Percentiles rank a stretch among this genome's conserved stretches.
phyloP scores from a whole-genome alignment of 2,797 vertebrate genomes.

The Halcyon leucocephala region DNA sequence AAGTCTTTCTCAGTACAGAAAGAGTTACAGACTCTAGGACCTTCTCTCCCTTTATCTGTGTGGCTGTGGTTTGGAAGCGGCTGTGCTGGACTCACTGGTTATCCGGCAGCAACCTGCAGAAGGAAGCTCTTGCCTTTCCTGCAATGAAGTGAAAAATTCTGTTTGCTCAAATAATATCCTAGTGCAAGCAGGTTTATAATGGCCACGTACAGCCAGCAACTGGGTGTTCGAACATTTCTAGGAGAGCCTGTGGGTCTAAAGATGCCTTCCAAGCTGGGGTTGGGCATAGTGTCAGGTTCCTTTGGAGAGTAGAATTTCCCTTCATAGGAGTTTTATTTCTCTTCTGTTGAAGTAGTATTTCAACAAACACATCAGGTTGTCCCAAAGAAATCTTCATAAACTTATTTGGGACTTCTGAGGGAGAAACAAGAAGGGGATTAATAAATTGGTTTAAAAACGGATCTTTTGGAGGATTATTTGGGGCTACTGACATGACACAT shows the following conservation, averaged over 20 bases:
- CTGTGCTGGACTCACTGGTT: neutral
- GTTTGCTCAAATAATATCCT: neutral
- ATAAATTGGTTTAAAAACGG: neutral
- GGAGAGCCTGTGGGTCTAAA: neutral
- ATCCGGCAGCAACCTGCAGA: neutral
- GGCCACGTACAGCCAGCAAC: neutral
- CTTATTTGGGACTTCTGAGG: neutral
- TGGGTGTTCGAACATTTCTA: neutral
- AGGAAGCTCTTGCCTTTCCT: neutral
- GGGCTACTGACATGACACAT: neutral
- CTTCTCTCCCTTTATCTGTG: neutral
- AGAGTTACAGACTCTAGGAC: neutral
- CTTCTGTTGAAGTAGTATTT: neutral
- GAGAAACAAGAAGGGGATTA: neutral
- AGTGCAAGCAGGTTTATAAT: neutral
- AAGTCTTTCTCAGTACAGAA: neutral
- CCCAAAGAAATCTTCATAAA: neutral
- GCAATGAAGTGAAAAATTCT: neutral
- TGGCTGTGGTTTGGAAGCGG: neutral
- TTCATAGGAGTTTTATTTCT: neutral
- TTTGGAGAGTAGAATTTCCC: neutral
- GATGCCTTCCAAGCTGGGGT: neutral
- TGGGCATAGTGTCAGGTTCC: neutral
- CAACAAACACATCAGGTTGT: neutral
- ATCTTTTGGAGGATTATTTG: neutral